phyloP scores from a whole-genome alignment of 1,140 invertebrate species.

The Brachionus asplanchnoidis region DNA sequence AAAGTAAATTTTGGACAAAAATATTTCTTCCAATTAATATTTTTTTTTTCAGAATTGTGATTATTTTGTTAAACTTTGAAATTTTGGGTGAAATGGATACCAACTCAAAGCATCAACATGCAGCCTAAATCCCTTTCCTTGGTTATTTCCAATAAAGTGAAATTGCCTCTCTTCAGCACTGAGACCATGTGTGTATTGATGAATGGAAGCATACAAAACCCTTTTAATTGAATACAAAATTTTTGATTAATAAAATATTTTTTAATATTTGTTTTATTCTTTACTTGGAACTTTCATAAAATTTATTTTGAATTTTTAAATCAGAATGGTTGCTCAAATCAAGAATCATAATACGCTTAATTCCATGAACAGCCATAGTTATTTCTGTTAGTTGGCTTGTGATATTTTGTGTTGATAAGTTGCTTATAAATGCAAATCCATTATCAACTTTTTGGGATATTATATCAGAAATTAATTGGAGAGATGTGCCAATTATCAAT shows the following conservation, averaged over 20 bases:
- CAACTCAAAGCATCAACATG: neutral
- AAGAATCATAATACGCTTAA: conserved; percentile 25
- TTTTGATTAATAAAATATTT: neutral
- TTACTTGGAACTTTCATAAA: conserved; percentile 39
- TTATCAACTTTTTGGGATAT: neutral
- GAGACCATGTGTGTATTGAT: conserved; percentile 90
- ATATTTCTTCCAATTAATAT: neutral
- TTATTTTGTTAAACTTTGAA: conserved; percentile 41
- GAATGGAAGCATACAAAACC: conserved; percentile 93
- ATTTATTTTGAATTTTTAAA: conserved; percentile 4
- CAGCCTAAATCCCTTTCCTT: conserved; percentile 69
- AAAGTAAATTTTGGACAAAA: neutral
- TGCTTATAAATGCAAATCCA: neutral
- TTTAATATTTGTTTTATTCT: neutral
- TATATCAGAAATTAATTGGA: neutral
- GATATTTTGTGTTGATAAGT: neutral
- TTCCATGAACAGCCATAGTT: neutral
- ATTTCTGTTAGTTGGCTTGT: neutral
- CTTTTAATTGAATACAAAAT: conserved; percentile 59
- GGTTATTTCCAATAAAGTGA: conserved; percentile 70
- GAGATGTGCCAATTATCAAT: neutral
- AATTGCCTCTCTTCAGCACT: conserved; percentile 92
- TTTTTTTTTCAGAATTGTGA: neutral
- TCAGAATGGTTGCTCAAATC: neutral
- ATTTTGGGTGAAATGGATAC: conserved; percentile 30